Evolutionary conservation across 1,140 invertebrate species (phyloP).

Genomic region (Theocolax elegans): DNA sequence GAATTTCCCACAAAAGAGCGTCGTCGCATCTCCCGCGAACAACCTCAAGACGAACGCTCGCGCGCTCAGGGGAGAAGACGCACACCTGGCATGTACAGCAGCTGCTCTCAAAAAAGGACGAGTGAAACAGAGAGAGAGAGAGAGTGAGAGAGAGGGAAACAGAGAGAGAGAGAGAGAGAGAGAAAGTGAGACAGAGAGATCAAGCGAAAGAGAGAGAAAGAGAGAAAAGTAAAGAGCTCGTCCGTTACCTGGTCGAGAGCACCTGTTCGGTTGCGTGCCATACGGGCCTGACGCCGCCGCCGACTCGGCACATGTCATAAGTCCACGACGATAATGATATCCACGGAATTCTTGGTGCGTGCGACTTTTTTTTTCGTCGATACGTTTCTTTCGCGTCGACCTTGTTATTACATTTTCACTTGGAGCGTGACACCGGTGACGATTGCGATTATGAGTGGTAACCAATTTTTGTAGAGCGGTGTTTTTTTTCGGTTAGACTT

Average conservation of each 20-base stretch:
- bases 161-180: no score
- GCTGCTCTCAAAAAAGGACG: constrained; percentile 50
- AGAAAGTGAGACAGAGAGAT: no score
- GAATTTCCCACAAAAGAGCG: constrained; percentile 7
- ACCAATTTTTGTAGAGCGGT: no score
- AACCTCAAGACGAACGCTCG: no score
- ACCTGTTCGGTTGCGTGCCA: constrained; percentile 64
- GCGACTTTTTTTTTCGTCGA: neutral
- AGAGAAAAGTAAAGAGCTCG: no score
- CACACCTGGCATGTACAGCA: constrained; percentile 65
- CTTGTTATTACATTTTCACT: constrained; percentile 29
- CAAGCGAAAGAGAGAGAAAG: no score
- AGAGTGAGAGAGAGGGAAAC: no score
- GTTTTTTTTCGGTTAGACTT: no score
- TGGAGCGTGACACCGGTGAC: constrained; percentile 23
- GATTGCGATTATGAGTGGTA: neutral
- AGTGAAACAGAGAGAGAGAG: neutral
- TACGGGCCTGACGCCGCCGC: constrained; percentile 52
- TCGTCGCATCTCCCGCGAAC: constrained; percentile 42
- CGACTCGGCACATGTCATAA: constrained; percentile 38
- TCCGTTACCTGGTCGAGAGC: constrained; percentile 61
- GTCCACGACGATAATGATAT: constrained; percentile 12
- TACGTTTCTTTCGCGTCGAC: neutral
- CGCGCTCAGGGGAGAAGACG: constrained; percentile 31
- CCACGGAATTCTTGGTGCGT: constrained; percentile 10